Percentiles rank a stretch among this genome's conserved stretches.
phyloP scores from a whole-genome alignment of 2,888 invertebrate genomes.

The Antheraea assamensis region DNA sequence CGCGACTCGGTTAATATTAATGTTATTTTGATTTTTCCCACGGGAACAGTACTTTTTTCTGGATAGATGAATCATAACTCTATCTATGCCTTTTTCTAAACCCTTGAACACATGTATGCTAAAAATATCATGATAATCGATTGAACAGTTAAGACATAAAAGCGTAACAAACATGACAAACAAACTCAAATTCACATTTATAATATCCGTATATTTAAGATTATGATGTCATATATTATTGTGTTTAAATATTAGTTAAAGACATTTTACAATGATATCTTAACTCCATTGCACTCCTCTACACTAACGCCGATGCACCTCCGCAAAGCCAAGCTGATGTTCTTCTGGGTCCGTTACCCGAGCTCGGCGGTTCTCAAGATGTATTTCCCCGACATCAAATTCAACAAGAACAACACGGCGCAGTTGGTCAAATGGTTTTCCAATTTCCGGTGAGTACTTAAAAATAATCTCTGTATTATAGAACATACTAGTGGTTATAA shows the following conservation, averaged over 20 bases:
- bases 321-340: constrained; percentile 99
- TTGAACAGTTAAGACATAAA: no score
- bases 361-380: constrained; percentile 99
- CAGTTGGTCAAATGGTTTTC: constrained; percentile 99
- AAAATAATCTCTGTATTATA: neutral
- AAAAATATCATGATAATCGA: no score
- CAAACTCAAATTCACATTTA: no score
- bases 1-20: no score
- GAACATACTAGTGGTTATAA: neutral
- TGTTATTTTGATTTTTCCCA: no score
- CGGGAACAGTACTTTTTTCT: no score
- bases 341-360: constrained; percentile 99
- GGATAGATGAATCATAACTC: no score
- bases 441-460: constrained; percentile 96
- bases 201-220: no score
- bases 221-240: neutral
- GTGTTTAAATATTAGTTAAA: neutral
- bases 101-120: no score
- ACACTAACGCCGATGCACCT: constrained; percentile 99
- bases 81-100: no score
- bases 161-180: no score
- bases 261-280: constrained; percentile 68
- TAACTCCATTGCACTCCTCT: constrained; percentile 95
- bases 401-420: constrained; percentile 99
- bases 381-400: constrained; percentile 99